Conservation (phyloP, 2,797 vertebrate species). For the Leucoraja ocellata region DNA sequence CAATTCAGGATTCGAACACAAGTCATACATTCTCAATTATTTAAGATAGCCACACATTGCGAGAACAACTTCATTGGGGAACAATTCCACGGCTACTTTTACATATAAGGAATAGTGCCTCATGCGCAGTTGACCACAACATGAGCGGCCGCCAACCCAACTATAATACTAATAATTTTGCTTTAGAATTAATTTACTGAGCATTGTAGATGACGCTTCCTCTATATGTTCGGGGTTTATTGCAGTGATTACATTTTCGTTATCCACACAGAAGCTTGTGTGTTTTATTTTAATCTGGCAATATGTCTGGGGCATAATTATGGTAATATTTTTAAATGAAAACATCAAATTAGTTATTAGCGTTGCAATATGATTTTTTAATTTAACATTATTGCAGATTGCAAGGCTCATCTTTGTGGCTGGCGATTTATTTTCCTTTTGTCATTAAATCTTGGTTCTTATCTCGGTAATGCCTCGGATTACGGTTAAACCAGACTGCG, state of each 20-base stretch:
- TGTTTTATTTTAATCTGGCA: background rate
- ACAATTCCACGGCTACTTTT: background rate
- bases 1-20: background rate
- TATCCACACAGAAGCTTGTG: too few species aligned
- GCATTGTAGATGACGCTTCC: too few species aligned
- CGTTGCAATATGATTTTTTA: background rate
- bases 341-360: background rate
- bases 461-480: conserved; percentile 41
- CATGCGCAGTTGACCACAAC: background rate
- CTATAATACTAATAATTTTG: background rate
- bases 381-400: background rate
- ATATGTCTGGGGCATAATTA: background rate
- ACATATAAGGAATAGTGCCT: background rate
- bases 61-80: background rate
- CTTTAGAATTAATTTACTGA: background rate
- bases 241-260: background rate
- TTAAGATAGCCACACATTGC: too few species aligned
- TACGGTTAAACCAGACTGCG: conserved; percentile 33
- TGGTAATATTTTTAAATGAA: too few species aligned
- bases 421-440: background rate
- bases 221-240: background rate
- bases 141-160: too few species aligned
- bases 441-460: background rate
- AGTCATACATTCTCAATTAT: background rate
- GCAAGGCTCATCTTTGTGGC: background rate